These are phyloP conservation scores for Lasioglossum pauxillum DNA, from an alignment of 2,888 invertebrate genomes.

Conservation along the genomic window DNA sequence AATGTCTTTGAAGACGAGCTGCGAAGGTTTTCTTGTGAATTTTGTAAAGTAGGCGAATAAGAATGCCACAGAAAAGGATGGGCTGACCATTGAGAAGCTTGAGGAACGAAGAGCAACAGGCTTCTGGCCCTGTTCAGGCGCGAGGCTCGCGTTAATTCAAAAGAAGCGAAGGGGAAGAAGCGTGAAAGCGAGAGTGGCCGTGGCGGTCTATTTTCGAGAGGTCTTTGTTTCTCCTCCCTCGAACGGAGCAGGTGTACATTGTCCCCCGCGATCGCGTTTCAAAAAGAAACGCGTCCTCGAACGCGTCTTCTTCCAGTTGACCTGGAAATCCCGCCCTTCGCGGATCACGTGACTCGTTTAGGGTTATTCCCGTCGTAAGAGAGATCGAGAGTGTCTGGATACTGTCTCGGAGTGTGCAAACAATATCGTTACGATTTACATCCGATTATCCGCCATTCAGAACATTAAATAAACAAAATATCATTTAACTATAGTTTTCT, in stretches of 20 bases:
- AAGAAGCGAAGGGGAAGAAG: conserved; percentile 3
- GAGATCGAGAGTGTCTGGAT: not conserved
- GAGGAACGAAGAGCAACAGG: conserved; percentile 44
- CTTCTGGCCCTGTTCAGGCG: conserved; percentile 7
- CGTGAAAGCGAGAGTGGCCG: conserved; percentile 41
- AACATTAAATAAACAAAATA: not conserved
- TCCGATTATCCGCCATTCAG: not conserved
- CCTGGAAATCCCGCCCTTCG: conserved; percentile 1
- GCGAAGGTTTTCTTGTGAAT: not conserved
- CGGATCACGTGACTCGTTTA: not conserved
- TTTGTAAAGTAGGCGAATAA: not conserved
- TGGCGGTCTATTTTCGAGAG: conserved; percentile 57
- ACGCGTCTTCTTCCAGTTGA: conserved; percentile 1
- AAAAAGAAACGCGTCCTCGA: conserved; percentile 13
- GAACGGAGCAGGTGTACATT: conserved; percentile 31
- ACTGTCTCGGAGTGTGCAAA: not conserved
- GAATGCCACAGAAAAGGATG: not conserved
- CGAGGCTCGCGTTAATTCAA: conserved; percentile 20
- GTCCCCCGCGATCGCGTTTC: conserved; percentile 23
- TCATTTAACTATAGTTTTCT: too few relatives aligned
- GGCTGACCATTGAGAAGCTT: not conserved
- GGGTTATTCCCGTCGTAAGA: not conserved
- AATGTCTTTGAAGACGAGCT: not conserved
- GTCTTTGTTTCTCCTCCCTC: conserved; percentile 25
- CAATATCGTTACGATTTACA: not conserved